A percentile compares a stretch with the other conserved stretches of the same genome.
phyloP scores from a whole-genome alignment of 2,113 vertebrate species.

The Phalacrocorax aristotelis region DNA sequence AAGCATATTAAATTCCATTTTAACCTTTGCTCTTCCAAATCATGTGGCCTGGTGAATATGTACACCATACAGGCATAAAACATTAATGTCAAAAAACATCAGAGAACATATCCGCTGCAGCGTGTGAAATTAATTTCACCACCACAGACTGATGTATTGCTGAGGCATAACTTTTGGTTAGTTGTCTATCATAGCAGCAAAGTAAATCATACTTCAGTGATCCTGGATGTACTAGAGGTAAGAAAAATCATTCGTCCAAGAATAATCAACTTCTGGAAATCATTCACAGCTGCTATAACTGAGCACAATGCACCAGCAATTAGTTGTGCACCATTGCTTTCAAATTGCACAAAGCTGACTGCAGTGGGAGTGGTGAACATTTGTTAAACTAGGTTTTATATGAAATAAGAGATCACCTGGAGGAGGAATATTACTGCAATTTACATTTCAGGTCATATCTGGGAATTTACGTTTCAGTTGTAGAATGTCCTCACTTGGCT shows the following conservation, averaged over 20 bases:
- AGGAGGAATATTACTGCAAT: constrained; percentile 52
- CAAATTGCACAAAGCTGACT: constrained; percentile 21
- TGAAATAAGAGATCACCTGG: constrained; percentile 39
- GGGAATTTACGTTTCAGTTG: constrained; percentile 31
- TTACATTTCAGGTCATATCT: constrained; percentile 21
- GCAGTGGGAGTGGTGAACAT: background rate
- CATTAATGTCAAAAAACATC: background rate
- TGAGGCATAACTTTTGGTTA: background rate
- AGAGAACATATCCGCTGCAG: background rate
- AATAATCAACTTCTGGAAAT: constrained; percentile 66
- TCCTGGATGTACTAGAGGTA: background rate
- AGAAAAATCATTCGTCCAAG: constrained; percentile 51
- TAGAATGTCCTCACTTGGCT: constrained; percentile 46
- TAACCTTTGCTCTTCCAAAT: background rate
- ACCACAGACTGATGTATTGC: background rate
- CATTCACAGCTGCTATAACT: constrained; percentile 37
- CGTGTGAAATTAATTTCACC: background rate
- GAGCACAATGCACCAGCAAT: constrained; percentile 62
- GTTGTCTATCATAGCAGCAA: background rate
- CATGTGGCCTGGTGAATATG: background rate
- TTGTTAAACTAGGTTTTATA: background rate
- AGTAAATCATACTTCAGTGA: background rate
- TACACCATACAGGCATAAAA: background rate
- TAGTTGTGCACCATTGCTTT: constrained; percentile 60
- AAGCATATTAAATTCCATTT: background rate